Percentiles rank a stretch among this genome's conserved stretches.
Evolutionary conservation across 2,797 vertebrate genomes (phyloP).

Genomic region (Microctenopoma stevenorrisi): DNA sequence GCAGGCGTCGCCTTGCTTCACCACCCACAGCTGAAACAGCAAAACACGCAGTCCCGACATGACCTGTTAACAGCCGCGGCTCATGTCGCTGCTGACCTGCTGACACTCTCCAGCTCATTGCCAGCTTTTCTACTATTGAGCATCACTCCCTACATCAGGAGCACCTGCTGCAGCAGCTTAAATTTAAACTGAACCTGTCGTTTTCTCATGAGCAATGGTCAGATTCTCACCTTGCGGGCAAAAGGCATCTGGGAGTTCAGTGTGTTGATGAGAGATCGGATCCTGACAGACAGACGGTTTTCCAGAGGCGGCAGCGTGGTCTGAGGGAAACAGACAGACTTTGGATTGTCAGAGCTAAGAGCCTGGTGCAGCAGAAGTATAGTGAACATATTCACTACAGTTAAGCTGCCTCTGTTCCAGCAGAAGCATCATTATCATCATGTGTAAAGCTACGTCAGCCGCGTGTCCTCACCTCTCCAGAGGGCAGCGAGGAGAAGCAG

Average conservation of each 20-base stretch:
- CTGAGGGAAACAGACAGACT: slow-evolving; percentile 46
- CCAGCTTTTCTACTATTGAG: too few species aligned
- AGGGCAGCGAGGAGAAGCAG: slow-evolving; percentile 79
- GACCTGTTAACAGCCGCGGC: not conserved
- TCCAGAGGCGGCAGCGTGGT: slow-evolving; percentile 79
- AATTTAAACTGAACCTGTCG: too few species aligned
- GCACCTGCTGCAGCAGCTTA: too few species aligned
- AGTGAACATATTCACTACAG: not conserved
- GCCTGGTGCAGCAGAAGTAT: too few species aligned
- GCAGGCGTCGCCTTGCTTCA: slow-evolving; percentile 82
- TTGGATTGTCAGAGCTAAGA: not conserved
- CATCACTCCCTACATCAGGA: too few species aligned
- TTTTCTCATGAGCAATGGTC: too few species aligned
- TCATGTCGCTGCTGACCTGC: too few species aligned
- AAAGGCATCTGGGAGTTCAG: slow-evolving; percentile 65
- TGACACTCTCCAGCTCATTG: too few species aligned
- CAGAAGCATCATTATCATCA: not conserved
- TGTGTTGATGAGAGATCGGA: slow-evolving; percentile 71
- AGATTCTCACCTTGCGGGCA: slow-evolving; percentile 74
- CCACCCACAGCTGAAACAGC: slow-evolving; percentile 76
- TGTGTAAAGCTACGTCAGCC: not conserved
- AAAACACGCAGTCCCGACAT: not conserved
- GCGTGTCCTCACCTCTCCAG: slow-evolving; percentile 79
- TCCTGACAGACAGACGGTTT: slow-evolving; percentile 70
- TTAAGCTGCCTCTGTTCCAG: not conserved